These are phyloP conservation scores for Drosophila hamatofila DNA, from an alignment of 2,888 invertebrate species.

Conservation along the genomic window DNA sequence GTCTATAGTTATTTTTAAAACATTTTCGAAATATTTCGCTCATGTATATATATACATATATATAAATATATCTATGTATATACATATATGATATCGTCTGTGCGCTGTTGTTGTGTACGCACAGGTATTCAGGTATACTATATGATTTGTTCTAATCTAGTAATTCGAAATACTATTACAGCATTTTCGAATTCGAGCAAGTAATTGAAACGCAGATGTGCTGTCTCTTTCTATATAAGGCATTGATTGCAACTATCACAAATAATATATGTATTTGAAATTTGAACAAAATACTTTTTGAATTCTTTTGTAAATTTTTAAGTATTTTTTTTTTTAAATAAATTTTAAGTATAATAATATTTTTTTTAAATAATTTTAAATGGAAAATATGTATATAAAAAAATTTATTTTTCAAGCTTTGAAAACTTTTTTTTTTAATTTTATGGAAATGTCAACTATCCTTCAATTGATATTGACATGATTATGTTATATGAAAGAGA, in stretches of 20 bases:
- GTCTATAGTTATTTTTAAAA: constrained; percentile 74
- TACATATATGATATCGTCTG: constrained; percentile 28
- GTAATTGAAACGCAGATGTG: constrained; percentile 33
- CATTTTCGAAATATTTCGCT: constrained; percentile 75
- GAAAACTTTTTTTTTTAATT: neutral
- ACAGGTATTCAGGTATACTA: constrained; percentile 70
- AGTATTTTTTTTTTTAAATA: constrained; percentile 1
- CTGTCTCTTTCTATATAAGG: constrained; percentile 32
- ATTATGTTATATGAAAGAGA: constrained; percentile 19
- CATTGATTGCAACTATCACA: constrained; percentile 23
- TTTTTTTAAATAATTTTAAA: neutral
- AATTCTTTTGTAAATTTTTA: constrained; percentile 1
- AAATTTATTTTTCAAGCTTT: neutral
- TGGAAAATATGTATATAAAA: neutral
- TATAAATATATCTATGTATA: constrained; percentile 21
- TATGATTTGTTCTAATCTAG: constrained; percentile 65
- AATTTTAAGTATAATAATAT: neutral
- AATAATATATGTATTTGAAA: neutral
- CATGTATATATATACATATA: constrained; percentile 44
- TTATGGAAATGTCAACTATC: constrained; percentile 10
- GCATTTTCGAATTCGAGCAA: constrained; percentile 53
- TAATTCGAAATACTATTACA: constrained; percentile 67
- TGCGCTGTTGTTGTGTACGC: constrained; percentile 34
- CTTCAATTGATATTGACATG: constrained; percentile 43
- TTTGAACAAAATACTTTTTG: neutral